phyloP scores from a whole-genome alignment of 2,888 invertebrate species.

The Meloe dianella region DNA sequence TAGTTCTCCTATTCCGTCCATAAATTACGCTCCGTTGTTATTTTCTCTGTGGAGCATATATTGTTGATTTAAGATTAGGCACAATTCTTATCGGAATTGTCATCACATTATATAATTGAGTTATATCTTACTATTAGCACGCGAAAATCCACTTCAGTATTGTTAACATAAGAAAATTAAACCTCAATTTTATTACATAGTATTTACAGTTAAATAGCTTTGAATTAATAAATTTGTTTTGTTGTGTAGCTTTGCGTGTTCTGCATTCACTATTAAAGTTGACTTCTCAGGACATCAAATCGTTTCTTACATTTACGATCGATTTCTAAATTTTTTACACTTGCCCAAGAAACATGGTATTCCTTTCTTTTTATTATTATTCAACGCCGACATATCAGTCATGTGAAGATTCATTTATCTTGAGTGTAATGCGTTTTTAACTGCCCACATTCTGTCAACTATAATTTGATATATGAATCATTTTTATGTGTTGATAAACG shows the following conservation, averaged over 20 bases:
- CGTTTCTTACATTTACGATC: not conserved
- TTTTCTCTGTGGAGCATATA: no score
- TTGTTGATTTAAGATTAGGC: not conserved
- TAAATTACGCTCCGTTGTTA: not conserved
- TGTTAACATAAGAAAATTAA: not conserved
- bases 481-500: not conserved
- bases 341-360: not conserved
- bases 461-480: not conserved
- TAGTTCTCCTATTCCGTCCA: constrained; percentile 6
- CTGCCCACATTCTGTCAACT: constrained; percentile 5
- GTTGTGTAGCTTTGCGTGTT: not conserved
- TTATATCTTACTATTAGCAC: not conserved
- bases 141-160: constrained; percentile 1
- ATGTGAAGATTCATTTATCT: constrained; percentile 13
- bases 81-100: not conserved
- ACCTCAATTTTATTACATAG: not conserved
- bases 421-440: constrained; percentile 9
- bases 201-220: not conserved
- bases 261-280: not conserved
- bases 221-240: not conserved
- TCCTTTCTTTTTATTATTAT: not conserved
- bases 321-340: not conserved
- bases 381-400: not conserved
- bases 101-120: constrained; percentile 12
- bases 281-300: not conserved